phyloP scores from a whole-genome alignment of 2,888 invertebrate species.

The Spodoptera littoralis region DNA sequence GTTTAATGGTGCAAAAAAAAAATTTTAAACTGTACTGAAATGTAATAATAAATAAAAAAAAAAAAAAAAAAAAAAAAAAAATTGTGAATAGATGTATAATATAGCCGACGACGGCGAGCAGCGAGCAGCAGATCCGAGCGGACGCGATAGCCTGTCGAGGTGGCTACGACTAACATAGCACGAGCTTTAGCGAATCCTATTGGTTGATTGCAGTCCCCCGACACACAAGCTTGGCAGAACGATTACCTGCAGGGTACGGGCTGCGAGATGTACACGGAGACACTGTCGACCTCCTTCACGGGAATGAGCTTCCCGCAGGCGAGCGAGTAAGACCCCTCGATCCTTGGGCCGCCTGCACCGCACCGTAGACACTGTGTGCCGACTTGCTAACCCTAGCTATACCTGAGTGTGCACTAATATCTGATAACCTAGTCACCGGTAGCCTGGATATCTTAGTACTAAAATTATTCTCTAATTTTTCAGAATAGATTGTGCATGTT shows the following conservation, averaged over 20 bases:
- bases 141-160: conserved; percentile 45
- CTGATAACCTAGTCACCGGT: conserved; percentile 54
- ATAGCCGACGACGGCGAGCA: conserved; percentile 47
- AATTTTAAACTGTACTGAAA: too few relatives aligned
- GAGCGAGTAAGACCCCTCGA: conserved; percentile 96
- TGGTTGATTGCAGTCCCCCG: conserved; percentile 97
- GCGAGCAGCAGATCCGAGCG: conserved; percentile 33
- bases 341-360: conserved; percentile 69
- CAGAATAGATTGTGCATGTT: conserved; percentile 83
- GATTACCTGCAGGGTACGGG: conserved; percentile 99
- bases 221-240: conserved; percentile 99
- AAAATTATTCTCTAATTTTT: conserved; percentile 68
- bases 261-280: conserved; percentile 99
- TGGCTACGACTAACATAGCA: conserved; percentile 84
- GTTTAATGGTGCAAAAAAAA: too few relatives aligned
- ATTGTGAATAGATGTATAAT: conserved; percentile 51
- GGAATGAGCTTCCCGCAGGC: conserved; percentile 99
- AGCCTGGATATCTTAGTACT: conserved; percentile 63
- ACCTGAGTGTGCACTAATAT: conserved; percentile 70
- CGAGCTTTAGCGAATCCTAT: conserved; percentile 85
- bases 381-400: conserved; percentile 70
- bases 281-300: conserved; percentile 99
- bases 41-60: too few relatives aligned
- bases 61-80: too few relatives aligned
- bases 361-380: conserved; percentile 79